phyloP scores from a whole-genome alignment of 2,113 vertebrate species.

The Dolichotis patagonum region DNA sequence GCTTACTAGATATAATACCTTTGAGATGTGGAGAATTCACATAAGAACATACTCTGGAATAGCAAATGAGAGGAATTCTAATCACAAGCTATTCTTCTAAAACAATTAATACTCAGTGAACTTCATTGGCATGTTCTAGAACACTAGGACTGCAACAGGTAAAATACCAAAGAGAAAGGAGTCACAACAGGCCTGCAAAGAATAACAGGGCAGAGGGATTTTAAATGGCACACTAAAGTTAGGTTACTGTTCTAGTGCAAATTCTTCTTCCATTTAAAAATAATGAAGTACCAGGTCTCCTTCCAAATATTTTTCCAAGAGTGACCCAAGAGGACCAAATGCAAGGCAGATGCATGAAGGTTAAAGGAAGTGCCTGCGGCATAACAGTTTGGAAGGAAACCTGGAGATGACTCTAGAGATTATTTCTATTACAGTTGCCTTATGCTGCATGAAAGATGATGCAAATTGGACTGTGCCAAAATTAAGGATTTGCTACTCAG shows the following conservation, averaged over 20 bases:
- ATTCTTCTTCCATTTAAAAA: conserved; percentile 51
- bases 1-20: conserved; percentile 4
- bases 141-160: conserved; percentile 2
- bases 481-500: neutral
- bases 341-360: conserved; percentile 40
- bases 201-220: neutral
- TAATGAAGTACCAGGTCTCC: conserved; percentile 50
- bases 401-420: conserved; percentile 5
- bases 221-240: conserved; percentile 23
- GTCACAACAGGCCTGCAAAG: neutral
- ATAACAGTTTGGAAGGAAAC: conserved; percentile 34
- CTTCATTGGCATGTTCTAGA: neutral
- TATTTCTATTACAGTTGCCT: conserved; percentile 60
- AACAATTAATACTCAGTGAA: conserved; percentile 25
- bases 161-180: conserved; percentile 11
- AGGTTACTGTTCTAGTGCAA: neutral
- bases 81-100: neutral
- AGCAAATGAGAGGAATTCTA: conserved; percentile 34
- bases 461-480: neutral
- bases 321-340: conserved; percentile 20
- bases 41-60: conserved; percentile 7
- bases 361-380: conserved; percentile 27
- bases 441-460: conserved; percentile 52
- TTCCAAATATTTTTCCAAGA: conserved; percentile 65
- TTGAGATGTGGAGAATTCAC: conserved; percentile 37